A percentile compares a stretch with the other conserved stretches of the same genome.
phyloP scores from a whole-genome alignment of 2,113 vertebrate genomes.

The Myotis brandtii region DNA sequence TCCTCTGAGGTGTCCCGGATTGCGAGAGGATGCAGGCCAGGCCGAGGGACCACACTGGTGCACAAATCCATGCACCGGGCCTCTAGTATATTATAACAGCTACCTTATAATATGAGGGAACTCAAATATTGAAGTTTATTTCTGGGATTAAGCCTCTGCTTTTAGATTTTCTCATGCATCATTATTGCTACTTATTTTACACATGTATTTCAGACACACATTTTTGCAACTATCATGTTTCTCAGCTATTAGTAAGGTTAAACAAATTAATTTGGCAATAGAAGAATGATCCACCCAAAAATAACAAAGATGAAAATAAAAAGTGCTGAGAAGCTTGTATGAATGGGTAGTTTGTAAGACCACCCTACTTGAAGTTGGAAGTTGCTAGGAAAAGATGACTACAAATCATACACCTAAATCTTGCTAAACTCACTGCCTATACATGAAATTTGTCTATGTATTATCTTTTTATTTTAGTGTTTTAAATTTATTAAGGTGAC shows the following conservation, averaged over 20 bases:
- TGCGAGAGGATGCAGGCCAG: too few relatives aligned
- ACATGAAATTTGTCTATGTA: conserved; percentile 65
- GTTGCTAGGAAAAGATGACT: conserved; percentile 54
- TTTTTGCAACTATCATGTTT: conserved; percentile 3
- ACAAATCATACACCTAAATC: not conserved
- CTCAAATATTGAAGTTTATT: not conserved
- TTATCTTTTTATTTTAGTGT: conserved; percentile 44
- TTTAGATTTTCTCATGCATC: not conserved
- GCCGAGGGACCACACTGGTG: too few relatives aligned
- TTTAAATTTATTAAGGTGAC: not conserved
- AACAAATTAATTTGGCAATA: not conserved
- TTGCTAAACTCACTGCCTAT: conserved; percentile 10
- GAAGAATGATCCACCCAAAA: not conserved
- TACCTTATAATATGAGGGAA: not conserved
- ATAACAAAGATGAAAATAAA: not conserved
- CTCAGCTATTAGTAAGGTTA: not conserved
- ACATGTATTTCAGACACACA: not conserved
- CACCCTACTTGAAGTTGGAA: not conserved
- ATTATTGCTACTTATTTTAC: not conserved
- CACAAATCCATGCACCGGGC: too few relatives aligned
- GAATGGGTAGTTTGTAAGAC: not conserved
- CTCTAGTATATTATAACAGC: not conserved
- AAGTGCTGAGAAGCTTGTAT: not conserved
- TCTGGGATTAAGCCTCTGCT: conserved; percentile 2
- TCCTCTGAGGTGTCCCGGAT: too few relatives aligned